Base-by-base conservation (phyloP, 1,140 invertebrate species). In the Drosophila mojavensis region DNA sequence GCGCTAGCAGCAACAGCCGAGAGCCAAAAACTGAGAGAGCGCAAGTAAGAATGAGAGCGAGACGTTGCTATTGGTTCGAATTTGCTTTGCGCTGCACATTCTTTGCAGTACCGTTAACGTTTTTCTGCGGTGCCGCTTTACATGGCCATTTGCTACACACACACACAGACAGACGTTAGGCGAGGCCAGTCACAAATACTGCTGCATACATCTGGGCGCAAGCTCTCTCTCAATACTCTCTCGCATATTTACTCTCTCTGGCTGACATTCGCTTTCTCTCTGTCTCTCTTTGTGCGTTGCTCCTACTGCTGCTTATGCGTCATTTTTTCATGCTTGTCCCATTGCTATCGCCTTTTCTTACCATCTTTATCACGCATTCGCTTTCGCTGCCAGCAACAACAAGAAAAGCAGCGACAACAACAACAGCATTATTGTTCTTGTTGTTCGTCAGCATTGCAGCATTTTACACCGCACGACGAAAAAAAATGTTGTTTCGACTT, bases 371-470 rank as follows among this genome's bases (percentile, higher is more conserved):
- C 77, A 77, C 47, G 73, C 61, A 71, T 75, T 61, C 48, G 50
- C 71, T 61, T 75, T 70, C 24, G 66, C 33, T 62, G 45, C 48
- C 58, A 51, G 45, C 61, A 77, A 71, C 67, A 79, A 86, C 64
- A 78, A 78, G 47, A 77, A 71, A 33, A 33, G 7, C 33, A 9
- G 6, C 33, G 7, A 33, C 33, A 61, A 66, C 75, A 59, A 43
- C 10, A n/a, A 15, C 5, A 7, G 0, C 1, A 39, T 50, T 65
- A 24, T 59, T 67, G 28, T 41, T 61, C 24, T 78, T 65, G 58
- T 63, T 83, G 68, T 77, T 83, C 73, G 60, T 78, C 75, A 78
- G 78, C 83, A 88, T 80, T 88, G 83, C 83, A 88, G 83, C 83
- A 89, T 84, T 88, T 88, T 86, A 85, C 72, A 60, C 81, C 73